Evolutionary conservation across 2,888 invertebrate genomes (phyloP).

Genomic region (Ganaspis brasiliensis): DNA sequence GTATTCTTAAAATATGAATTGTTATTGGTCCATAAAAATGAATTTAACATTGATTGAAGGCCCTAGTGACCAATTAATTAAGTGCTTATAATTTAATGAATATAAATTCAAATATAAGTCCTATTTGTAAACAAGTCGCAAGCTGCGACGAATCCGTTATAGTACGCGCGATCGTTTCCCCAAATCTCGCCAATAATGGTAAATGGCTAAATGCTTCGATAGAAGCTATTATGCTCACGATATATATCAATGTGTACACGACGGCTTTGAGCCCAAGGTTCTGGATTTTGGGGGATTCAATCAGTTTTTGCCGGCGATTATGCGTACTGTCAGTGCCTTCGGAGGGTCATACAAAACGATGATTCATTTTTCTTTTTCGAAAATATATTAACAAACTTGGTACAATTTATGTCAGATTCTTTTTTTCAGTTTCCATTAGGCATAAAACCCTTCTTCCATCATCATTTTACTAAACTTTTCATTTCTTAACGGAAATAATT

Average conservation of each 20-base stretch:
- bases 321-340: slow-evolving; percentile 17
- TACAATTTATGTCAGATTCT: not conserved
- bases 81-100: slow-evolving; percentile 70
- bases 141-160: slow-evolving; percentile 80
- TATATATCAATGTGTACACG: slow-evolving; percentile 74
- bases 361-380: slow-evolving; percentile 32
- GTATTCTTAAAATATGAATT: too few species aligned
- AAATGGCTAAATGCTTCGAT: slow-evolving; percentile 75
- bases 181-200: slow-evolving; percentile 79
- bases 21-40: too few species aligned
- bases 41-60: too few species aligned
- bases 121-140: slow-evolving; percentile 80
- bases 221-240: slow-evolving; percentile 74
- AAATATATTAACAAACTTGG: slow-evolving; percentile 6
- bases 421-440: too few species aligned
- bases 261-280: slow-evolving; percentile 71
- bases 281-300: slow-evolving; percentile 72
- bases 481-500: too few species aligned
- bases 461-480: too few species aligned
- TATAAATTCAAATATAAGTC: slow-evolving; percentile 72
- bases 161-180: slow-evolving; percentile 75
- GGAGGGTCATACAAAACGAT: slow-evolving; percentile 40
- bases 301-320: slow-evolving; percentile 64
- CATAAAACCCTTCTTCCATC: too few species aligned
- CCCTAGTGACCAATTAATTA: too few species aligned